Base-by-base conservation (phyloP, 2,888 invertebrate genomes). In the Nemoura dubitans region DNA sequence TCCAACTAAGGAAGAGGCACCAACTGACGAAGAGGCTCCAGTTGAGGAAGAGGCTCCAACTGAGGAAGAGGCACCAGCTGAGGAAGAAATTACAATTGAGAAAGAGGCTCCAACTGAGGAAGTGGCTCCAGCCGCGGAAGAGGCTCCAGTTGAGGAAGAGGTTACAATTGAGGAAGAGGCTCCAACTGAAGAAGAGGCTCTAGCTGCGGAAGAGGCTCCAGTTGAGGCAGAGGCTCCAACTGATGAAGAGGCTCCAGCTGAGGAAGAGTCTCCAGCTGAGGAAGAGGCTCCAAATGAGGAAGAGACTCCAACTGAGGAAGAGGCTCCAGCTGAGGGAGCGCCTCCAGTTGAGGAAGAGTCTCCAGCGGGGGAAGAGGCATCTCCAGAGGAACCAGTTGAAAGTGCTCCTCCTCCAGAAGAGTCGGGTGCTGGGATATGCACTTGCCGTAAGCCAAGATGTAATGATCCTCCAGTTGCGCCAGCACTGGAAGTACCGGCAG, bases 61-160 rank as follows among this genome's bases (percentile, higher is more conserved):
- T 77, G 77, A 77, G 26, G 77, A 77, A 26, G 77, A 77, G 26
- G 77, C 77, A 5, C 77, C 77, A 6, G 77, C 14, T 77, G 77
- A 77, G 26, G 77, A 77, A 26, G 77, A 77, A 16, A 14, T 14
- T 77, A 2, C 77, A 6, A 14, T 77, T 77, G 77, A 77, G 26
- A 14, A 77, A 26, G 77, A 77, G 26, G 77, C 77, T 10, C 59
- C 59, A 21, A 7, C 14, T 1, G 59, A 21, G 14, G 59, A 59
- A 21, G 59, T 7, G 14, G 59, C 2, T 78, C n/a, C 26, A 10
- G 0, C n/a, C n/a, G 78, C 5, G 16, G 78, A 78, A 28, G 78
- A 77, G 26, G 77, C 26, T 77, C 77, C 77, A 10, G 59, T 21
- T 59, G 59, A 59, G 6, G 59, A 59, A 21, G 59, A 59, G 59